Base-by-base conservation (phyloP, 2,797 vertebrate species). In the Brotula barbata region DNA sequence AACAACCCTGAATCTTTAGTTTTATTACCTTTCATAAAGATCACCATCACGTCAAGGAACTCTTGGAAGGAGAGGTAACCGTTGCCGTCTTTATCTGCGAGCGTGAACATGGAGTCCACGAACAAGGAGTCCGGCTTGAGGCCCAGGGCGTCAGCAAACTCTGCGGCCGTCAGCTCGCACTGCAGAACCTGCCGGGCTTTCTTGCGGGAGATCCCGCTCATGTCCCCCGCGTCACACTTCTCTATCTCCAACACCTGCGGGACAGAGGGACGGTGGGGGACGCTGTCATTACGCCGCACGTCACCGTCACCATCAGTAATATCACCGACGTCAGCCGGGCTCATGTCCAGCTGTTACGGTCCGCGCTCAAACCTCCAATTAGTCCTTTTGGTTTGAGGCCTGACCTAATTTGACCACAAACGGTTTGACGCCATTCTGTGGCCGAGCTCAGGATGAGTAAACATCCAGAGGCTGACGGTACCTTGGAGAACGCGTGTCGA, bases 51-150 rank as follows among this genome's bases (percentile, higher is more conserved):
- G 68, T 97, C 94, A n/a, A 99, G 87, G 71, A 99, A 98, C 85
- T 99, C 97, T 47, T 93, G 91, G 82, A 97, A 96, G 47, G 95
- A 99, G 67, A 99, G 91, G 88, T 96, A 99, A 12, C 97, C 96
- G 0, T 99, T 98, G 61, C 95, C 91, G 0, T 99, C 97, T 80
- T 96, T 96, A 84, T 99, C 97, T 0, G 96, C 96, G 10, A 96
- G 77, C 1, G 92, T 94, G 85, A 99, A 99, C 96, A 99, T 98
- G 79, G 94, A 94, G 33, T 98, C 93, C 73, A 99, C 93, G 58
- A 99, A 99, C 45, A 93, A 87, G 12, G 95, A 96, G 64, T 95
- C 89, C 0, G 92, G 84, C 58, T 96, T 95, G 58, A 99, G 92
- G 10, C 95, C 94, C 28, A 99, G 83, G 0, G 93, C 94, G 10